A percentile compares a stretch with the other conserved stretches of the same genome.
These are phyloP conservation scores for Bombus terrestris DNA, from an alignment of 1,140 invertebrate species.

Conservation along the genomic window DNA sequence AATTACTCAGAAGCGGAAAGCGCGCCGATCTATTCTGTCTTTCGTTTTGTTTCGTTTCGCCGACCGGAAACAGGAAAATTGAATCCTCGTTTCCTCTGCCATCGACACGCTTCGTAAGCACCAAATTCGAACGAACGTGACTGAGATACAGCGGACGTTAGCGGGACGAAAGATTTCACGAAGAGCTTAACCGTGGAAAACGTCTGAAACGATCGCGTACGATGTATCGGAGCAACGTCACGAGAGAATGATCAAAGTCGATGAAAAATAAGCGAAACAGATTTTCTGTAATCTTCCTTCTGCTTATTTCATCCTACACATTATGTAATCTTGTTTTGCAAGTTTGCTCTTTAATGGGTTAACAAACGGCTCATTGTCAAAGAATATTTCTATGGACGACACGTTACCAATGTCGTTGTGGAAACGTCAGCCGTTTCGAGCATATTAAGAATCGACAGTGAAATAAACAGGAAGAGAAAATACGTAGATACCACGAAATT, in stretches of 20 bases:
- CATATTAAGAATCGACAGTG: not conserved
- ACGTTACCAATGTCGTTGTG: no score
- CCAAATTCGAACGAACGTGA: slow-evolving; percentile 41
- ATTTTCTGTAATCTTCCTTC: not conserved
- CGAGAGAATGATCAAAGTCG: not conserved
- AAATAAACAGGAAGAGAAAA: slow-evolving; percentile 4
- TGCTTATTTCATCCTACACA: not conserved
- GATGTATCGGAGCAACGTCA: not conserved
- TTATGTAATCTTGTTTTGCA: not conserved
- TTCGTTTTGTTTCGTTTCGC: slow-evolving; percentile 46
- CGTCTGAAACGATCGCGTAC: not conserved
- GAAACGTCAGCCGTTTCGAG: no score
- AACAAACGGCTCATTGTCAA: not conserved
- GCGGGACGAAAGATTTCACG: not conserved
- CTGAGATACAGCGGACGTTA: not conserved
- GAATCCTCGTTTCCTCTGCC: slow-evolving; percentile 70
- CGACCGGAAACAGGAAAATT: slow-evolving; percentile 74
- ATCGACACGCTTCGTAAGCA: slow-evolving; percentile 64
- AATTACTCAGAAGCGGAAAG: slow-evolving; percentile 33
- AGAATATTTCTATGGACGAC: not conserved
- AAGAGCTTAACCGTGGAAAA: not conserved
- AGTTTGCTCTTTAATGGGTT: not conserved
- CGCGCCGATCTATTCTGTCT: slow-evolving; percentile 25
- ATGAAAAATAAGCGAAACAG: no score
- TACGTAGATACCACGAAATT: not conserved